Percentiles rank a stretch among this genome's conserved stretches.
Conservation (phyloP, 2,113 vertebrate genomes). For the Entosphenus tridentatus region DNA sequence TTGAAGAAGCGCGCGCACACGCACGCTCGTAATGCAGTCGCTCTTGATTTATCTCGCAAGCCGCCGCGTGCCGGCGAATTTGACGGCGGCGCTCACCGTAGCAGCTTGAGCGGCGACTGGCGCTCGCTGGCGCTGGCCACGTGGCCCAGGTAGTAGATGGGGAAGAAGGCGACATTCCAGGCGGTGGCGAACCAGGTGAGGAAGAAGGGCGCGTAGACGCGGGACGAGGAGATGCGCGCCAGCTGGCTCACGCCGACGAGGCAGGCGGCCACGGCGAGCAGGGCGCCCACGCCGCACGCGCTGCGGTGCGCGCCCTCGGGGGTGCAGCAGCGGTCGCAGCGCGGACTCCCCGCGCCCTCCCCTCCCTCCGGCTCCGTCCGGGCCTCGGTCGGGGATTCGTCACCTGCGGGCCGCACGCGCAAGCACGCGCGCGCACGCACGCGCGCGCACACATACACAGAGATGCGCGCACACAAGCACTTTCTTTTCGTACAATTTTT, state of each 20-base stretch:
- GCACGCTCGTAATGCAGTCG: too few species aligned
- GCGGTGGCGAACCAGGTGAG: slow-evolving; percentile 99
- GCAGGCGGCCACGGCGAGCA: slow-evolving; percentile 75
- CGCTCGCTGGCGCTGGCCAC: slow-evolving; percentile 63
- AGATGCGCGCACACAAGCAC: too few species aligned
- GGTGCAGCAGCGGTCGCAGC: background rate
- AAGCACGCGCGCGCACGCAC: too few species aligned
- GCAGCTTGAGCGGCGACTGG: slow-evolving; percentile 76
- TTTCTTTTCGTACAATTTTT: too few species aligned
- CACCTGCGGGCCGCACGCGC: too few species aligned
- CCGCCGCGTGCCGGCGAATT: too few species aligned
- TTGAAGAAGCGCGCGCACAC: too few species aligned
- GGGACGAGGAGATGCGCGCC: slow-evolving; percentile 84
- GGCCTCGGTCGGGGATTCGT: too few species aligned
- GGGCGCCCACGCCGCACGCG: slow-evolving; percentile 32
- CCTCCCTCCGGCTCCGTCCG: too few species aligned
- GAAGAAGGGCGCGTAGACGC: slow-evolving; percentile 96
- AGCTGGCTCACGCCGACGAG: slow-evolving; percentile 94
- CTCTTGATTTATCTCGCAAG: too few species aligned
- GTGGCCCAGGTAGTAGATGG: slow-evolving; percentile 83
- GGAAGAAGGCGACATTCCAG: slow-evolving; percentile 97
- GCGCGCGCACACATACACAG: too few species aligned
- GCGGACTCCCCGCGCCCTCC: background rate
- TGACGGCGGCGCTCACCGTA: slow-evolving; percentile 33
- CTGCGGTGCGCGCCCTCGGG: slow-evolving; percentile 32